phyloP scores from a whole-genome alignment of 64 coral and sea anemone species.

The Porites lutea region DNA sequence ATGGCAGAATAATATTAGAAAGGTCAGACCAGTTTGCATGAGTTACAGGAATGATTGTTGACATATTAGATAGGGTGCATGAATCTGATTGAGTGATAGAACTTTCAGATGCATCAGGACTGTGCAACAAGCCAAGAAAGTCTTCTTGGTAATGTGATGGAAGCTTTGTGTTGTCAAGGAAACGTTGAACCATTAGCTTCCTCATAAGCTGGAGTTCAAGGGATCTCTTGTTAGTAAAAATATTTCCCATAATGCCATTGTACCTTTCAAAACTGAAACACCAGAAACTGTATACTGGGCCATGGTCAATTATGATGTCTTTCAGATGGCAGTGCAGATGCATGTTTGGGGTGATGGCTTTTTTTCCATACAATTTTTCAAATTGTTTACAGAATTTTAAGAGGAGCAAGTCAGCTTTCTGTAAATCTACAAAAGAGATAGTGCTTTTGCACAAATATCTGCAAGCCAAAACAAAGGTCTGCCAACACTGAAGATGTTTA shows the following conservation, averaged over 20 bases:
- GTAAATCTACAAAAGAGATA: slow-evolving; percentile 30
- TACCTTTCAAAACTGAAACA: slow-evolving; percentile 52
- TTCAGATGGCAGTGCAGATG: slow-evolving; percentile 56
- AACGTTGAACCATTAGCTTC: slow-evolving; percentile 2
- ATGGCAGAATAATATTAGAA: not conserved
- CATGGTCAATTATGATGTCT: slow-evolving; percentile 14
- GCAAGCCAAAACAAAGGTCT: slow-evolving; percentile 60
- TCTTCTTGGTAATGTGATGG: not conserved
- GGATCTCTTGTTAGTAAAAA: slow-evolving; percentile 45
- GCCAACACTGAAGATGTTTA: slow-evolving; percentile 51
- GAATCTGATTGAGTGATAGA: too few species aligned
- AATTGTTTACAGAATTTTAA: slow-evolving; percentile 44
- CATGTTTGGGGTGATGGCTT: slow-evolving; percentile 19
- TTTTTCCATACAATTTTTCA: slow-evolving; percentile 66
- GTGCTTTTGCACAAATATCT: slow-evolving; percentile 18
- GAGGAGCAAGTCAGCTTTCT: slow-evolving; percentile 41
- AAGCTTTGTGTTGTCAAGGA: slow-evolving; percentile 14
- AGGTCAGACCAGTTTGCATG: not conserved
- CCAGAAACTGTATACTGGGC: slow-evolving; percentile 53
- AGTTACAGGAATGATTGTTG: not conserved
- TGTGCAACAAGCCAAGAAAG: not conserved
- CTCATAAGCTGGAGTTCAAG: slow-evolving; percentile 68
- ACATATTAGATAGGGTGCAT: not conserved
- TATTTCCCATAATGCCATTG: slow-evolving; percentile 43
- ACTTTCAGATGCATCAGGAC: not conserved